Evolutionary conservation across 2,797 vertebrate genomes (phyloP), one percentile per base, ranked within the genome.

Genomic region (Platalea minor): DNA sequence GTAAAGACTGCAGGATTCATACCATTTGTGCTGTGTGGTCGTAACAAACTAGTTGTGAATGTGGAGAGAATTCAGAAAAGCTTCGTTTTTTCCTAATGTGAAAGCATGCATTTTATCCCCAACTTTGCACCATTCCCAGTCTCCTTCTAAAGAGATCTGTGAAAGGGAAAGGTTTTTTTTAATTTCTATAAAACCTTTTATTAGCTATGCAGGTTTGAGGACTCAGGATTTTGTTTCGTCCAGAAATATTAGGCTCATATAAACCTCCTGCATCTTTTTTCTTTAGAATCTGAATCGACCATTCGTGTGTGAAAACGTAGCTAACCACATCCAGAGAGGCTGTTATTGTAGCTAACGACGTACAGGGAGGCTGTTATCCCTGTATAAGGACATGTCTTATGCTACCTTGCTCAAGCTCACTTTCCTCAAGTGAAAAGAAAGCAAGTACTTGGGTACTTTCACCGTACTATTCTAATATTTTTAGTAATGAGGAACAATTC

Each of bases 151-250:
- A 96, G 84, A 68, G 76, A 75, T 46, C 87, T 84, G 39, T 94
- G 84, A 96, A 95, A 96, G 83, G 84, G 86, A 96, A 89, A 76
- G 39, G 21, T 12, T 51, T 59, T 59, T 91, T 91, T 72, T 70
- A 73, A 85, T 73, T 65, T 74, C 89, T 94, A 91, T 95, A 96
- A 95, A 97, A 95, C 60, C 85, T 96, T 96, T 93, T 97, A 97
- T 74, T 77, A 98, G 56, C 64, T 88, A 26, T 29, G 48, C 64
- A 92, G 53, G 67, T 79, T 84, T 93, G 63, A 88, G 56, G 74
- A 85, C 43, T 70, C 9, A 5, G 48, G 31, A 74, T 82, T 95
- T 93, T 86, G 39, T 92, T 93, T 76, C 7, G 3, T 76, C 69
- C 82, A 94, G 54, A 94, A 97, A 91, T 91, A 94, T 92, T 89